These are phyloP conservation scores for Drosophila maculinotata DNA, from an alignment of 2,888 invertebrate genomes.

Conservation along the genomic window DNA sequence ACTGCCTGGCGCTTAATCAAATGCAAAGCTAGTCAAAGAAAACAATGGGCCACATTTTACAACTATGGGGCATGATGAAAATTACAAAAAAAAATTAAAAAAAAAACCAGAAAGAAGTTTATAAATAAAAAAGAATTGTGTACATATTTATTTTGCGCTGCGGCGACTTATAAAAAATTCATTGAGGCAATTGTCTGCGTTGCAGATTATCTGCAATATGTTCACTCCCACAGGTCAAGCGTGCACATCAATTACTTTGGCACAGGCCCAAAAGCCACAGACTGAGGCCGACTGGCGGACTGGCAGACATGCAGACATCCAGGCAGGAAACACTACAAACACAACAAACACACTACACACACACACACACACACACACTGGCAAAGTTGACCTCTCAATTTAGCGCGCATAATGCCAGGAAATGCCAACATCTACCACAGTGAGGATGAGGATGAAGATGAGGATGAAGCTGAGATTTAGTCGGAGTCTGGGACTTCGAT, in stretches of 20 bases:
- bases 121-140: constrained; percentile 28
- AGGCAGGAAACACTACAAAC: constrained; percentile 46
- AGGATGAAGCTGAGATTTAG: constrained; percentile 15
- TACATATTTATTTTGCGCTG: constrained; percentile 57
- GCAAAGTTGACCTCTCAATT: constrained; percentile 83
- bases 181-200: constrained; percentile 82
- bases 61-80: constrained; percentile 65
- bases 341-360: constrained; percentile 13
- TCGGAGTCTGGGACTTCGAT: constrained; percentile 19
- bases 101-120: constrained; percentile 4
- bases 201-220: constrained; percentile 83
- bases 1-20: constrained; percentile 63
- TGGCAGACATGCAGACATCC: constrained; percentile 45
- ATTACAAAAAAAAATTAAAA: constrained; percentile 20
- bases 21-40: constrained; percentile 53
- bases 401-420: constrained; percentile 81
- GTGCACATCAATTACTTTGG: constrained; percentile 84
- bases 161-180: constrained; percentile 77
- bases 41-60: constrained; percentile 75
- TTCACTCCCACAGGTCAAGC: constrained; percentile 84
- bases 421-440: constrained; percentile 62
- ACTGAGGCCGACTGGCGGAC: constrained; percentile 40
- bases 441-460: constrained; percentile 41
- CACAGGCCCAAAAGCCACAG: constrained; percentile 74
- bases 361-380: constrained; percentile 34